phyloP scores from a whole-genome alignment of 2,797 vertebrate genomes.

The Potorous gilbertii region DNA sequence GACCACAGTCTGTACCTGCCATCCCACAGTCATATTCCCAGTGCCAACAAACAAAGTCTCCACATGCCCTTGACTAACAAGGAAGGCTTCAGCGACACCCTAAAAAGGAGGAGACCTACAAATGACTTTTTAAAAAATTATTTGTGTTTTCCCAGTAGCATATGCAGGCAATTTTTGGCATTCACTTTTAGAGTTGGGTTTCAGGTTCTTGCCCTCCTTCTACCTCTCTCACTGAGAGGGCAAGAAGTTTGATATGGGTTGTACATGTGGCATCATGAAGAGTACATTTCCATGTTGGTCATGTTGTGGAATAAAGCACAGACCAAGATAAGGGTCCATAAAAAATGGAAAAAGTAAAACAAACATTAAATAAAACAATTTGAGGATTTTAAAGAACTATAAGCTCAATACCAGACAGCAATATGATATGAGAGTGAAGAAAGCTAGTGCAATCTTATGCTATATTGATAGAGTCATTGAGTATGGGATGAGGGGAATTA shows the following conservation, averaged over 20 bases:
- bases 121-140: neutral
- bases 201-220: neutral
- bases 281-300: neutral
- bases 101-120: neutral
- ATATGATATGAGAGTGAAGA: neutral
- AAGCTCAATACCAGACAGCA: too few species aligned
- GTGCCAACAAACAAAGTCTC: neutral
- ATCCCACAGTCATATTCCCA: constrained; percentile 12
- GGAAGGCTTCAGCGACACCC: neutral
- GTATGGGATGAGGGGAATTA: neutral
- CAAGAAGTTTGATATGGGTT: neutral
- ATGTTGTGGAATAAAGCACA: neutral
- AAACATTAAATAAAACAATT: too few species aligned
- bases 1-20: neutral
- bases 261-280: neutral
- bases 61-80: neutral
- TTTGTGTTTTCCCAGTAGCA: neutral
- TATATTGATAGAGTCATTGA: neutral
- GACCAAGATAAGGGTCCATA: neutral
- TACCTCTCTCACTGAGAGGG: neutral
- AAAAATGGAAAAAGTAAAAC: neutral
- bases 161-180: neutral
- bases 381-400: neutral
- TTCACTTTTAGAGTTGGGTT: neutral
- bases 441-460: neutral